Evolutionary conservation across 2,113 vertebrate genomes (phyloP).

Genomic region (Eurystomus gularis): DNA sequence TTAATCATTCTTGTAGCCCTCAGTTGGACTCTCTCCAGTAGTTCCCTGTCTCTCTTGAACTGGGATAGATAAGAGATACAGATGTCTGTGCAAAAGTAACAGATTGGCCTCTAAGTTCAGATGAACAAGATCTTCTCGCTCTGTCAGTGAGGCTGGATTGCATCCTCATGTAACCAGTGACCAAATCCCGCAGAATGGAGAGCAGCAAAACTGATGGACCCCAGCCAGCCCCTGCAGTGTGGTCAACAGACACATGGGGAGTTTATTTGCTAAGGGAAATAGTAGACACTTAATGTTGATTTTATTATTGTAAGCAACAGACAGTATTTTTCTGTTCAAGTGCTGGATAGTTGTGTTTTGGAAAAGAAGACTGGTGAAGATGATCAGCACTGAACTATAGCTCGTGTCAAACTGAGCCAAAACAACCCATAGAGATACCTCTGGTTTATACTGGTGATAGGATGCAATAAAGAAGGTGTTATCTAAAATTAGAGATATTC

Average conservation of each 20-base stretch:
- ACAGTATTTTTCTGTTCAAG: neutral
- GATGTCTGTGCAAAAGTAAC: neutral
- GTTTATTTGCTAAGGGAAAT: neutral
- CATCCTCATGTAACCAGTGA: neutral
- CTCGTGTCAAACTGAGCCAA: neutral
- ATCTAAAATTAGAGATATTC: neutral
- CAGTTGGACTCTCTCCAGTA: too few relatives aligned
- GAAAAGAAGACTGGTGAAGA: neutral
- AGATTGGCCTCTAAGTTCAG: neutral
- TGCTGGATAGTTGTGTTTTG: neutral
- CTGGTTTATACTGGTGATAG: neutral
- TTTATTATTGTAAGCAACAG: neutral
- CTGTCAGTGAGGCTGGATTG: neutral
- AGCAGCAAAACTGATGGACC: neutral
- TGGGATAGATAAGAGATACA: neutral
- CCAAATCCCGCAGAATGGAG: neutral
- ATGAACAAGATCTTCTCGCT: rapidly evolving
- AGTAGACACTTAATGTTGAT: neutral
- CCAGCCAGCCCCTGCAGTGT: neutral
- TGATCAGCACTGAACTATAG: neutral
- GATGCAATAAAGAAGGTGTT: neutral
- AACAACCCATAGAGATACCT: neutral
- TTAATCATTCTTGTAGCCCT: too few relatives aligned
- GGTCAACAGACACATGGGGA: neutral
- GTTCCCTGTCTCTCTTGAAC: too few relatives aligned